Evolutionary conservation across 2,888 invertebrate genomes (phyloP).

Genomic region (Pediacus dermestoides): DNA sequence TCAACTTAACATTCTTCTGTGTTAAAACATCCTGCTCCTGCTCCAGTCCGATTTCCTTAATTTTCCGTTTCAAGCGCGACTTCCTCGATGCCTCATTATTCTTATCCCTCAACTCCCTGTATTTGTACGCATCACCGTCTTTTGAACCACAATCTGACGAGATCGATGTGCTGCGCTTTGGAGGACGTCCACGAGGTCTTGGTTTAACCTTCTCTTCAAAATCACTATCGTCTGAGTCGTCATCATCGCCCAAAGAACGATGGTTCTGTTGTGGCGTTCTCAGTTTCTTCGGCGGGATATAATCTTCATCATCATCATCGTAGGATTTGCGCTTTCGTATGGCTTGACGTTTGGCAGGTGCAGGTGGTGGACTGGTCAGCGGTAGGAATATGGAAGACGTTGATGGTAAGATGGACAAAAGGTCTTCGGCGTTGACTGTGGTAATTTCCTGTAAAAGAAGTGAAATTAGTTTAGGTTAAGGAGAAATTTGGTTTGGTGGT

Average conservation of each 20-base stretch:
- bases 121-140: constrained; percentile 53
- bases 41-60: constrained; percentile 52
- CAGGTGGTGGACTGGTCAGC: no score
- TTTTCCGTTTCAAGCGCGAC: constrained; percentile 69
- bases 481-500: background rate
- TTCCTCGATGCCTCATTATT: constrained; percentile 77
- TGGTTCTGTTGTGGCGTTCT: constrained; percentile 10
- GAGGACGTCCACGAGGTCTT: constrained; percentile 53
- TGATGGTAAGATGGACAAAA: no score
- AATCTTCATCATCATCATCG: constrained; percentile 42
- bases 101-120: constrained; percentile 68
- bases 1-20: constrained; percentile 61
- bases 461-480: constrained; percentile 3
- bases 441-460: constrained; percentile 9
- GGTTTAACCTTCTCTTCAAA: background rate
- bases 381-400: no score
- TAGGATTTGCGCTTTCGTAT: constrained; percentile 12
- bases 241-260: background rate
- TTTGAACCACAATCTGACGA: constrained; percentile 50
- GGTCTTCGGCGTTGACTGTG: constrained; percentile 20
- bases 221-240: constrained; percentile 5
- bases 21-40: constrained; percentile 55
- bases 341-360: no score
- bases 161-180: constrained; percentile 50
- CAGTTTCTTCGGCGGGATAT: constrained; percentile 36